Evolutionary conservation across 1,140 invertebrate genomes (phyloP).

Genomic region (Aphelenchoides besseyi): DNA sequence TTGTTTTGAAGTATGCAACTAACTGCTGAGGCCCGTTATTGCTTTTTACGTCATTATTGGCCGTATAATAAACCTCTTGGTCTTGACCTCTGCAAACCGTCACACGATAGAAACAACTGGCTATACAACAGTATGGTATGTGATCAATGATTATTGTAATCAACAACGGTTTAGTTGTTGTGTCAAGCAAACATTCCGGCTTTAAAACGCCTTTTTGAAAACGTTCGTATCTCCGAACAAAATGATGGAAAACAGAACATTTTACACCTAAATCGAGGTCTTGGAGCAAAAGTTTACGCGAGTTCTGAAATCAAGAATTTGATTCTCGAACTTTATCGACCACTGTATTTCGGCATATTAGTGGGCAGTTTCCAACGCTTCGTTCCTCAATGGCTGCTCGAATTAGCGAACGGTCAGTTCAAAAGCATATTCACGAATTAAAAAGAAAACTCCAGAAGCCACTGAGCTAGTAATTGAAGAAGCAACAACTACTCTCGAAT

Average conservation of each 20-base stretch:
- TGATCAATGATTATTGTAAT: too few species aligned
- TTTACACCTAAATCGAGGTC: not conserved
- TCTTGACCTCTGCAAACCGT: not conserved
- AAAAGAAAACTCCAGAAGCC: not conserved
- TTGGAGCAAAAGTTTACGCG: not conserved
- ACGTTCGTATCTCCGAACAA: not conserved
- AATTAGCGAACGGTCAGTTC: not conserved
- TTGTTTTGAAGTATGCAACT: too few species aligned
- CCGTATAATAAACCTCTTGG: not conserved
- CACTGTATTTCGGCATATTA: not conserved
- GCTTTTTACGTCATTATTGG: not conserved
- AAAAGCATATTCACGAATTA: too few species aligned
- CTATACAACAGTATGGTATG: not conserved
- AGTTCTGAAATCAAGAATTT: not conserved
- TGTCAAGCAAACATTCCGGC: not conserved
- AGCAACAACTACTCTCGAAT: not conserved
- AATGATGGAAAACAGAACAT: not conserved
- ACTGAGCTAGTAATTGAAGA: not conserved
- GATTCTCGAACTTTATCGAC: not conserved
- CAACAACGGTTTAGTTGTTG: constrained; percentile 2
- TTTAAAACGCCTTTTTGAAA: not conserved
- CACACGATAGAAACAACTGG: not conserved
- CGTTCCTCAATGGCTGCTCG: not conserved
- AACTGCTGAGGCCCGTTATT: not conserved
- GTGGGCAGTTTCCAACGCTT: not conserved